Evolutionary conservation across 2,113 vertebrate species (phyloP).

Genomic region (Rutilus rutilus): DNA sequence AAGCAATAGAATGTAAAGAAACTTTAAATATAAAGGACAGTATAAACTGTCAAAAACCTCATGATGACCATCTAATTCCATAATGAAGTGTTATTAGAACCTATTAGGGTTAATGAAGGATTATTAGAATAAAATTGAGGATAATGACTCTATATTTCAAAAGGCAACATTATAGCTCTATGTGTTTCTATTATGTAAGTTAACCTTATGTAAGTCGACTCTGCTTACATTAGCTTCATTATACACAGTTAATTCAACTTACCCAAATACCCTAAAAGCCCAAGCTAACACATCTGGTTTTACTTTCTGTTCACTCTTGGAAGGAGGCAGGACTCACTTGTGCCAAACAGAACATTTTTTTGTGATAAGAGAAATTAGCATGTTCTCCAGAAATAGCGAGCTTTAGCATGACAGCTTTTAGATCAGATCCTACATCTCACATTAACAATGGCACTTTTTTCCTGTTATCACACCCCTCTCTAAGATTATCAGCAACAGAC

Average conservation of each 20-base stretch:
- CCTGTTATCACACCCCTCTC: constrained; percentile 16
- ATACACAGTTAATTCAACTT: constrained; percentile 43
- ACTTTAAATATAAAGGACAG: not conserved
- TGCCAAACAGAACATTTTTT: not conserved
- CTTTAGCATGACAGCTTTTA: constrained; percentile 22
- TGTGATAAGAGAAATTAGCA: constrained; percentile 41
- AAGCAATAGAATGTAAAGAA: not conserved
- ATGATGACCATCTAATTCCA: not conserved
- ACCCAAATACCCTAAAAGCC: constrained; percentile 20
- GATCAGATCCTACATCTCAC: constrained; percentile 14
- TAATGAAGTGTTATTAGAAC: constrained; percentile 2
- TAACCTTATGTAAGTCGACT: not conserved
- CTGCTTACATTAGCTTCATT: constrained; percentile 16
- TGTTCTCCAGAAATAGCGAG: constrained; percentile 25
- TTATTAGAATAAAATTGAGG: not conserved
- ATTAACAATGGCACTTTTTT: constrained; percentile 9
- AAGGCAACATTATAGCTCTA: not conserved
- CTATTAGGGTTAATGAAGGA: not conserved
- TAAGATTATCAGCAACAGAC: constrained; percentile 24
- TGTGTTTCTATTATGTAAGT: not conserved
- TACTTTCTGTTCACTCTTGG: constrained; percentile 34
- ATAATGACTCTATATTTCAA: not conserved
- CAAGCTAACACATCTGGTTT: constrained; percentile 43
- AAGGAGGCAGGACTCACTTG: not conserved
- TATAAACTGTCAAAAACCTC: not conserved